phyloP scores from a whole-genome alignment of 2,113 vertebrate genomes.

The Tinamus guttatus region DNA sequence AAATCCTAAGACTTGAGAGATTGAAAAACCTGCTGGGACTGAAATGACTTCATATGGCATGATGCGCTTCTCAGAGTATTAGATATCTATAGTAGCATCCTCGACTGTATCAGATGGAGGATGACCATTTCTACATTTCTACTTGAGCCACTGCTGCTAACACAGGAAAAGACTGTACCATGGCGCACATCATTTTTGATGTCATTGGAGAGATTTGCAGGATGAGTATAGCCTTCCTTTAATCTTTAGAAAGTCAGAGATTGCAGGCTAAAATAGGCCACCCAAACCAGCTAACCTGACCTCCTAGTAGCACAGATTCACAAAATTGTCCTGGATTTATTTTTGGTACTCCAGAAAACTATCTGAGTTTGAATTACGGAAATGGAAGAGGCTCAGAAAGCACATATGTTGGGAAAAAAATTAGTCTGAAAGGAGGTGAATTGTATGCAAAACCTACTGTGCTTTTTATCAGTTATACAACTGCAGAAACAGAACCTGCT shows the following conservation, averaged over 20 bases:
- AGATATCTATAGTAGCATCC: neutral
- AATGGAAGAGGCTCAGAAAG: neutral
- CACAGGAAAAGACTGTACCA: neutral
- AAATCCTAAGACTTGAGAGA: neutral
- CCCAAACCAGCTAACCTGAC: neutral
- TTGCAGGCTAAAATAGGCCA: neutral
- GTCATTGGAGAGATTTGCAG: neutral
- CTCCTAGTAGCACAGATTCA: neutral
- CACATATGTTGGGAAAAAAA: neutral
- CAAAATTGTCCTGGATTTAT: neutral
- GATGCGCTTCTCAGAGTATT: neutral
- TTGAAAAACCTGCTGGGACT: neutral
- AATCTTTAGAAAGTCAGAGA: neutral
- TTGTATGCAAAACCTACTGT: neutral
- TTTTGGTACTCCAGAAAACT: neutral
- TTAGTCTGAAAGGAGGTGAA: neutral
- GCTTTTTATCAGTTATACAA: neutral
- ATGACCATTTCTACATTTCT: neutral
- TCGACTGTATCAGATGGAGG: rapidly evolving
- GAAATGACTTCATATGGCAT: neutral
- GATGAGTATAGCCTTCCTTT: neutral
- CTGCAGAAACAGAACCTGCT: neutral
- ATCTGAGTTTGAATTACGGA: neutral
- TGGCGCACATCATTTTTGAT: rapidly evolving
- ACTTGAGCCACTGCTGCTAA: neutral